Conservation (phyloP, 1,140 invertebrate genomes). For the Dendrolimus punctatus region DNA sequence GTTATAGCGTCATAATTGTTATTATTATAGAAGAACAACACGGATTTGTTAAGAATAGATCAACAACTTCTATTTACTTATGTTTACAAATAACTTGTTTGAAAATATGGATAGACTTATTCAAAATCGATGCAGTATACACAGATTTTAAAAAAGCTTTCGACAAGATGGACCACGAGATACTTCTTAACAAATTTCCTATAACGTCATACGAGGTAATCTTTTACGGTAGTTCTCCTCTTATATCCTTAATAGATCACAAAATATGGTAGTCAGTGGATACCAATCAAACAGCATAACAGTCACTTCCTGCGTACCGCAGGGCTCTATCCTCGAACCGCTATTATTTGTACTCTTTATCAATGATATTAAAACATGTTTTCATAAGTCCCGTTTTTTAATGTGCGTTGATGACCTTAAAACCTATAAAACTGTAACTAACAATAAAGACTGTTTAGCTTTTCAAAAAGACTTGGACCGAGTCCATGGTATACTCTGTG, state of each 20-base stretch:
- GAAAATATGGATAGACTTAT: no score
- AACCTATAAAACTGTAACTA: constrained; percentile 30
- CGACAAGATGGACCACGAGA: no score
- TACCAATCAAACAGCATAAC: constrained; percentile 13
- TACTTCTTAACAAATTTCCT: no score
- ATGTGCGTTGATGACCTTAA: constrained; percentile 34
- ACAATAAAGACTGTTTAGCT: constrained; percentile 6
- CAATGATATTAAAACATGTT: constrained; percentile 22
- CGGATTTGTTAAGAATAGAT: no score
- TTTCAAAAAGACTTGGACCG: constrained; percentile 21
- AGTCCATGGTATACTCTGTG: constrained; percentile 14
- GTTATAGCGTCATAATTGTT: no score
- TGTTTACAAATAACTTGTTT: no score
- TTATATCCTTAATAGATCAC: constrained; percentile 24
- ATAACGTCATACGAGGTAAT: constrained; percentile 11
- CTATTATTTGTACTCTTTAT: constrained; percentile 29
- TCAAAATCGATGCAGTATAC: no score
- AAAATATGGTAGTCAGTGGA: constrained; percentile 24
- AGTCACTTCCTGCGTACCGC: constrained; percentile 26
- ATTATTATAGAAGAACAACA: no score
- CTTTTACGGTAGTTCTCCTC: constrained; percentile 22
- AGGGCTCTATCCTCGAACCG: constrained; percentile 27
- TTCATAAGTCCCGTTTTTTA: constrained; percentile 19
- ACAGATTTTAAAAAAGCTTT: no score
- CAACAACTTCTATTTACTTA: no score